Evolutionary conservation across 2,797 vertebrate genomes (phyloP), one percentile per base, ranked within the genome.

Genomic region (Argya squamiceps): DNA sequence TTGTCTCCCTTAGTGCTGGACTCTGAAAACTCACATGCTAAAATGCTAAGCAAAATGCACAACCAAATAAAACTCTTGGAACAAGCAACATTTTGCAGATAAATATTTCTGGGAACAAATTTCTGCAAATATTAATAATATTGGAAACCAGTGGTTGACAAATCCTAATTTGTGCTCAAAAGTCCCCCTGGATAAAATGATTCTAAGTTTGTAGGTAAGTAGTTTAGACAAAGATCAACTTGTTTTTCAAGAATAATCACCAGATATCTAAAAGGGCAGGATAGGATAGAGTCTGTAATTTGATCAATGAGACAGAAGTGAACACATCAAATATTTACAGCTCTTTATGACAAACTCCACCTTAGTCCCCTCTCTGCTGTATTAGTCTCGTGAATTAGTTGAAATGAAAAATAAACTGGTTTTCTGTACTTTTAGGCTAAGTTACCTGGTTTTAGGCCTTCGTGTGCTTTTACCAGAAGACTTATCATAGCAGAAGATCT

Each of bases 1-100:
- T 56, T 75, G 56, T 96, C 85, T 96, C 95, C 74, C 53, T 92
- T 47, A 64, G 53, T 52, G 59, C 30, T 88, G 84, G 41, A 79
- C 47, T 82, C 76, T 46, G 78, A 94, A 96, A 96, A 88, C 71
- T n/a, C 73, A 43, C 47, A 60, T 67, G 41, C 9, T 68, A 93
- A 95, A 95, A 88, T 14, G 3, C 63, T 93, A 93, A 91, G 85
- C 68, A 95, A 96, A 96, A 92, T 50, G 6, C 90, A 92, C 95
- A 93, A 94, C 37, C 94, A 96, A 96, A 91, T 79, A 95, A 95
- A 94, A 52, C 71, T 92, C 93, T 94, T 26, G 29, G 82, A 97
- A 95, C 43, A 91, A 89, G 55, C 41, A 83, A 10, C n/a, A 44
- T 81, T 94, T 91, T 94, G 74, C 79, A 96, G 85, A 74, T 47